Evolutionary conservation across 2,888 invertebrate genomes (phyloP).

Genomic region (Dynastes tityus): DNA sequence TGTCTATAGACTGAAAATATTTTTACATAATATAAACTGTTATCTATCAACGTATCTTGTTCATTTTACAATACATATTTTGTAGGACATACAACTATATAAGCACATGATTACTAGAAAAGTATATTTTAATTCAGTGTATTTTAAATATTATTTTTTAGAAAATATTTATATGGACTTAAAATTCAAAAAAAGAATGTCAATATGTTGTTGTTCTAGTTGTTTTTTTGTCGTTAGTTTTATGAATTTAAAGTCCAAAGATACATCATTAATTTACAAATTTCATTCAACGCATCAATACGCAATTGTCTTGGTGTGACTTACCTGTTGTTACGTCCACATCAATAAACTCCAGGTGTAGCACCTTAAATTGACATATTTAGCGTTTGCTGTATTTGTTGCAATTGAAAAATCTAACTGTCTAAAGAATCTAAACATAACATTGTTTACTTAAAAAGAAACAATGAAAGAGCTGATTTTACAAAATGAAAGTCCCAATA

Average conservation of each 20-base stretch:
- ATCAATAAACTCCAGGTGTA: not conserved
- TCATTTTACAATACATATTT: constrained; percentile 52
- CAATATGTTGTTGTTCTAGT: constrained; percentile 36
- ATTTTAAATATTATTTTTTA: constrained; percentile 30
- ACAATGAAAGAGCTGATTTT: too few species aligned
- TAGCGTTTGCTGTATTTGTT: constrained; percentile 7
- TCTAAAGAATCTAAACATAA: not conserved
- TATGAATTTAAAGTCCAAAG: constrained; percentile 32
- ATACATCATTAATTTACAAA: not conserved
- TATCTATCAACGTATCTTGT: constrained; percentile 51
- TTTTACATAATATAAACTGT: constrained; percentile 59
- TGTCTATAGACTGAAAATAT: constrained; percentile 66
- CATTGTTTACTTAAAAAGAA: too few species aligned
- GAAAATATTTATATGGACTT: constrained; percentile 5
- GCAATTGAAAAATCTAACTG: not conserved
- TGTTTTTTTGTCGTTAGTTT: constrained; percentile 31
- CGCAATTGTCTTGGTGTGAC: not conserved
- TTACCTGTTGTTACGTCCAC: not conserved
- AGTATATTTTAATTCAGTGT: constrained; percentile 23
- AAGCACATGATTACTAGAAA: constrained; percentile 16
- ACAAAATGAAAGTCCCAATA: too few species aligned
- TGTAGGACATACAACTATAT: constrained; percentile 40
- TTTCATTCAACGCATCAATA: not conserved
- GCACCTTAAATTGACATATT: not conserved
- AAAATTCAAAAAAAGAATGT: constrained; percentile 33